Evolutionary conservation across 2,797 vertebrate species (phyloP).

Genomic region (Gambusia yucatana): DNA sequence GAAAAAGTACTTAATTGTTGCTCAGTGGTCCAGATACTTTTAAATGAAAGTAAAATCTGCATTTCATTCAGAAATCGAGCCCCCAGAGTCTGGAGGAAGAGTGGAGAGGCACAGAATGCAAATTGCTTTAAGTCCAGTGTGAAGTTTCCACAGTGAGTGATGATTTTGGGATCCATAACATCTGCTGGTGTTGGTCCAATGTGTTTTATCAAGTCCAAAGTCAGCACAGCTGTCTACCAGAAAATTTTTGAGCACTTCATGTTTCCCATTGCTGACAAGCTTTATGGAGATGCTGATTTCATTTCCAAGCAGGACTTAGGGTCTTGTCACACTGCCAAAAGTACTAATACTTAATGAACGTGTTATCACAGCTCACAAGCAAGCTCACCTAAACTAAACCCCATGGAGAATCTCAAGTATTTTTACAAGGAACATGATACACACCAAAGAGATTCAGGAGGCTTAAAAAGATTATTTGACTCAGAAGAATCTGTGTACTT

Average conservation of each 20-base stretch:
- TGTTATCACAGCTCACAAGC: neutral
- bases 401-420: neutral
- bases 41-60: neutral
- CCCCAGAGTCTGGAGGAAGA: neutral
- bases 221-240: neutral
- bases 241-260: neutral
- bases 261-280: neutral
- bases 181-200: constrained; percentile 3
- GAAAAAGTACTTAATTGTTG: neutral
- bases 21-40: neutral
- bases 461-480: neutral
- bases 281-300: neutral
- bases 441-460: neutral
- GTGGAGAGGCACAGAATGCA: neutral
- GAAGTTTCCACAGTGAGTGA: constrained; percentile 3
- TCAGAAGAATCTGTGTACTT: too few species aligned
- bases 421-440: neutral
- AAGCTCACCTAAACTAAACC: neutral
- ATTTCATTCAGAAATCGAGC: neutral
- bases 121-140: neutral
- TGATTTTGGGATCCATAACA: neutral
- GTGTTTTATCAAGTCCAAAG: constrained; percentile 5
- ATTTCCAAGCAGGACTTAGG: constrained; percentile 1
- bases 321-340: neutral
- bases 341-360: neutral